These are phyloP conservation scores for Hypanus sabinus DNA, from an alignment of 2,113 vertebrate species.

Conservation along the genomic window DNA sequence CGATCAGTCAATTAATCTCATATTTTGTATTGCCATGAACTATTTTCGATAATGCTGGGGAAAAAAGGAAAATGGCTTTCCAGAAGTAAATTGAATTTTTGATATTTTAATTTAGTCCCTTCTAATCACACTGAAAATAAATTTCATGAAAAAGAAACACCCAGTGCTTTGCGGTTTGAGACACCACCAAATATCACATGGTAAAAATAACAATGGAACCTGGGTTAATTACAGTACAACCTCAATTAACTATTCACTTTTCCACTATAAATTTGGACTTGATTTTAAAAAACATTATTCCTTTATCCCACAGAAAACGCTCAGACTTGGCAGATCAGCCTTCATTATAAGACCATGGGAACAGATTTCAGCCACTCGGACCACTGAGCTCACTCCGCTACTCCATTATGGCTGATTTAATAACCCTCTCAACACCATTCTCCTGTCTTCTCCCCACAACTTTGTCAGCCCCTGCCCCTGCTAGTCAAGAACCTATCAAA, in stretches of 20 bases:
- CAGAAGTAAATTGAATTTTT: not conserved
- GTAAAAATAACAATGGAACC: not conserved
- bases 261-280: not conserved
- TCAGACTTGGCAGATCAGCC: not conserved
- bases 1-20: not conserved
- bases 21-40: not conserved
- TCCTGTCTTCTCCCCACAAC: too few relatives aligned
- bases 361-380: too few relatives aligned
- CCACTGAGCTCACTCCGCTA: too few relatives aligned
- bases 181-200: not conserved
- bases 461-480: too few relatives aligned
- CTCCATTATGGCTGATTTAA: too few relatives aligned
- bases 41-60: not conserved
- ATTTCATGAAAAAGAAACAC: not conserved
- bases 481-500: too few relatives aligned
- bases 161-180: not conserved
- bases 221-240: not conserved
- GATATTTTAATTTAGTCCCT: not conserved
- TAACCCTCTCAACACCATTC: too few relatives aligned
- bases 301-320: not conserved
- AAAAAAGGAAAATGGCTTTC: not conserved
- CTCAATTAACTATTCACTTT: not conserved
- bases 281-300: not conserved
- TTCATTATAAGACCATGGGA: not conserved
- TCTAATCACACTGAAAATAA: not conserved